Percentiles rank a stretch among this genome's conserved stretches.
These are phyloP conservation scores for Limanda limanda DNA, from an alignment of 2,113 vertebrate species.

Conservation along the genomic window DNA sequence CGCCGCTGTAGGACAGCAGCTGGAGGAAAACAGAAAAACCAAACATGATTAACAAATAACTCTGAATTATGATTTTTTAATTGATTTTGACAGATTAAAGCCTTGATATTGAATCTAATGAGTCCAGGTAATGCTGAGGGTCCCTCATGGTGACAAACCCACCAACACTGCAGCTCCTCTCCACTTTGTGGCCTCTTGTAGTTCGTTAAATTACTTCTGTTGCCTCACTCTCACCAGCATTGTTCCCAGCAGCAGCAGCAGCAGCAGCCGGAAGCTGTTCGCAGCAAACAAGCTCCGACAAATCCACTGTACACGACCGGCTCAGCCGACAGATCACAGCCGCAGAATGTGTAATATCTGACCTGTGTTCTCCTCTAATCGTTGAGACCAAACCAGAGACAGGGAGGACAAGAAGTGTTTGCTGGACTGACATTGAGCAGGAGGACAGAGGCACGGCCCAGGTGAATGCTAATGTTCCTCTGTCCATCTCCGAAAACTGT, in stretches of 20 bases:
- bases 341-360: background rate
- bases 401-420: background rate
- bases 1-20: conserved; percentile 86
- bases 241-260: too few species aligned
- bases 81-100: too few species aligned
- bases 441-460: background rate
- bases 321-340: background rate
- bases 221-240: too few species aligned
- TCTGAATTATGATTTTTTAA: too few species aligned
- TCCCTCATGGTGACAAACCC: too few species aligned
- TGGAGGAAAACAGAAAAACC: conserved; percentile 36
- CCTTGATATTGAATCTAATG: too few species aligned
- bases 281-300: background rate
- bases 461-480: background rate
- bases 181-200: background rate
- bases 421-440: background rate
- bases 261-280: conserved; percentile 12
- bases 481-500: background rate
- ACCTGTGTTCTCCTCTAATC: background rate
- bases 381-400: background rate
- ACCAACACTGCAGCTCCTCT: too few species aligned
- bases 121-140: too few species aligned
- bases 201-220: conserved; percentile 11
- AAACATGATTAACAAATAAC: too few species aligned
- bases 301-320: background rate